Evolutionary conservation across 2,113 vertebrate genomes (phyloP).

Genomic region (Aythya baeri): DNA sequence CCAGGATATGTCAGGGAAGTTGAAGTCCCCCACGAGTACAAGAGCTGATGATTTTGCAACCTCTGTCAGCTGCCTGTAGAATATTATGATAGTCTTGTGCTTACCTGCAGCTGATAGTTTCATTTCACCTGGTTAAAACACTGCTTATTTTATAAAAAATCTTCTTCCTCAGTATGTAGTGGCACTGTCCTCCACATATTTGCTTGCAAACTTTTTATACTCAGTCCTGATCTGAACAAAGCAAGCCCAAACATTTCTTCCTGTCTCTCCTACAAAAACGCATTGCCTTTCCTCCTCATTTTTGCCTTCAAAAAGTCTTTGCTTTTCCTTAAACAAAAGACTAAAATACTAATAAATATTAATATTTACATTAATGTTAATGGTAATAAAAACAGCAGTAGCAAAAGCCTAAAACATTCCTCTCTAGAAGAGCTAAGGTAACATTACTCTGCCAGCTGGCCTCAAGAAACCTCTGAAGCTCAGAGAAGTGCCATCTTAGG

Average conservation of each 20-base stretch:
- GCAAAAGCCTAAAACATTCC: not conserved
- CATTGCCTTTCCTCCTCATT: not conserved
- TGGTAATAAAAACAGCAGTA: not conserved
- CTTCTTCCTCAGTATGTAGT: not conserved
- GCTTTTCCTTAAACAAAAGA: not conserved
- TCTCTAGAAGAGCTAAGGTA: not conserved
- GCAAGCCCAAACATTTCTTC: not conserved
- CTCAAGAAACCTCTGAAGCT: not conserved
- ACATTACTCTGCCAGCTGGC: not conserved
- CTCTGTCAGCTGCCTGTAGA: no score
- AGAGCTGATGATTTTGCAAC: no score
- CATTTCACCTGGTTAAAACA: not conserved
- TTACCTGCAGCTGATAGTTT: not conserved
- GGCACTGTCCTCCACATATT: not conserved
- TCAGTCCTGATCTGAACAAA: not conserved
- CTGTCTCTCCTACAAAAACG: not conserved
- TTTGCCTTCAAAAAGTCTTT: not conserved
- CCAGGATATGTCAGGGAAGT: no score
- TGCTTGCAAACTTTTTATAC: not conserved
- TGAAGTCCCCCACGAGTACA: no score
- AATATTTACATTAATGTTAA: no score
- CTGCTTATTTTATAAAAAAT: slow-evolving; percentile 19
- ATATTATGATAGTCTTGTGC: not conserved
- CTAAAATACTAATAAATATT: not conserved
- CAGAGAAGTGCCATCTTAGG: not conserved